phyloP scores from a whole-genome alignment of 2,797 vertebrate species.

The Coregonus sp. region DNA sequence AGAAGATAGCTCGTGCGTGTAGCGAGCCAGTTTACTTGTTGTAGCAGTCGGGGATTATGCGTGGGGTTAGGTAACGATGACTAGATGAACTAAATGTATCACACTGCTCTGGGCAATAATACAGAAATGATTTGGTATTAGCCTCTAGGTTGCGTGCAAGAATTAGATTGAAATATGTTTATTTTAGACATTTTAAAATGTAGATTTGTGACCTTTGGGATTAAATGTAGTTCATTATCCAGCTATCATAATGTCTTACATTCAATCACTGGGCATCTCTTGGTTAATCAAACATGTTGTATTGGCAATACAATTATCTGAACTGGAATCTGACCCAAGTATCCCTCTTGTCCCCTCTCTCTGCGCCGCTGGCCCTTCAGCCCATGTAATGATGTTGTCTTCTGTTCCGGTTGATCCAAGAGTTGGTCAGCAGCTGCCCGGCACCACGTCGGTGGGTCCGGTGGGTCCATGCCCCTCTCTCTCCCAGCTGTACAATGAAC shows the following conservation, averaged over 20 bases:
- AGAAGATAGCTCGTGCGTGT: background rate
- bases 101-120: background rate
- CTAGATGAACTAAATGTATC: background rate
- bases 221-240: background rate
- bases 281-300: background rate
- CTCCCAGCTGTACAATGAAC: constrained; percentile 42
- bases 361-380: background rate
- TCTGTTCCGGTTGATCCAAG: constrained; percentile 40
- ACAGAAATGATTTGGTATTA: background rate
- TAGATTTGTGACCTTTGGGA: background rate
- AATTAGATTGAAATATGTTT: background rate
- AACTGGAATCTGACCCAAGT: background rate
- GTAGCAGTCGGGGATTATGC: background rate
- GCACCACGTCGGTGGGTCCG: constrained; percentile 15
- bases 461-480: constrained; percentile 28
- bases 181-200: background rate
- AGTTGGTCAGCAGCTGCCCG: constrained; percentile 32
- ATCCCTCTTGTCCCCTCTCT: background rate
- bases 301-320: background rate
- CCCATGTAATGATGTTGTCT: constrained; percentile 51
- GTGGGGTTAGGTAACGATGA: background rate
- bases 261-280: background rate
- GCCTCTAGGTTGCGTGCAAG: too few species aligned
- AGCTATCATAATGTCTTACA: background rate
- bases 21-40: background rate